phyloP scores from a whole-genome alignment of 2,113 vertebrate species.

The Melierax canorus region DNA sequence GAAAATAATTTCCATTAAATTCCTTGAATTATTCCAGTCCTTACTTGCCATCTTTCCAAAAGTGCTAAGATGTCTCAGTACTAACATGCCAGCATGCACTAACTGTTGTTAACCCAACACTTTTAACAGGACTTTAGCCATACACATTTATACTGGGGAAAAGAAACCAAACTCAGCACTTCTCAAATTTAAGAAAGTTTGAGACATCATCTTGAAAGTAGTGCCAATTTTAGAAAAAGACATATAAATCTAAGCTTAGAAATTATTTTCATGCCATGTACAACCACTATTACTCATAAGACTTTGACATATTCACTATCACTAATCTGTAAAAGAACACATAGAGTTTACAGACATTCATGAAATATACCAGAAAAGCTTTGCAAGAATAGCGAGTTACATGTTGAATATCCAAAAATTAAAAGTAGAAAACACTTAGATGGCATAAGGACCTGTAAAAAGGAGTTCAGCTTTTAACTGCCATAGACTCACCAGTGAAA shows the following conservation, averaged over 20 bases:
- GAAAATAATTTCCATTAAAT: neutral
- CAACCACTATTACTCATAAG: neutral
- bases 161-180: neutral
- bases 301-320: neutral
- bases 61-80: neutral
- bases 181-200: neutral
- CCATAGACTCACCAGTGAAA: neutral
- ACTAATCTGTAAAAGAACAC: neutral
- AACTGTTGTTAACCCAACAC: neutral
- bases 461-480: neutral
- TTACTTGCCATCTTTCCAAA: neutral
- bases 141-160: rapidly evolving
- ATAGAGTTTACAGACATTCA: neutral
- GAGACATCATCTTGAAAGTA: neutral
- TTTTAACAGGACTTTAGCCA: neutral
- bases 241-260: neutral
- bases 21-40: neutral
- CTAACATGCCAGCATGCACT: neutral
- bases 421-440: neutral
- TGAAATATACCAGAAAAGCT: neutral
- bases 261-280: neutral
- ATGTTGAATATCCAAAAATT: neutral
- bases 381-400: neutral
- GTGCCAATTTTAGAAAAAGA: neutral
- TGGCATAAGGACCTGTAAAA: neutral